Evolutionary conservation across 2,113 vertebrate genomes (phyloP).

Genomic region (Speoplatyrhinus poulsoni): DNA sequence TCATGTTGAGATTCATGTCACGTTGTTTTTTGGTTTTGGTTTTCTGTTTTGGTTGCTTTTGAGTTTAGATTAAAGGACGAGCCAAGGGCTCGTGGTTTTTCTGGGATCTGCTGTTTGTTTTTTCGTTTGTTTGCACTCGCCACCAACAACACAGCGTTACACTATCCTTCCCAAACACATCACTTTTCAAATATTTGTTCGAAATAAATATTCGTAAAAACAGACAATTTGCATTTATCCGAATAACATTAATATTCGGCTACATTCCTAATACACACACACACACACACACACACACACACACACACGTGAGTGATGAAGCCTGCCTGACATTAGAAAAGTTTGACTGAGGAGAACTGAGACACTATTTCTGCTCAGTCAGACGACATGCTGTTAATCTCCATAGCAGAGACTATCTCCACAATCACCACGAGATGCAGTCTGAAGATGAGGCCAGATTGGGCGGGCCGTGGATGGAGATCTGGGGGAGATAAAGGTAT

Average conservation of each 20-base stretch:
- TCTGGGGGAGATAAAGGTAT: conserved; percentile 62
- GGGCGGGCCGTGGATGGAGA: conserved; percentile 56
- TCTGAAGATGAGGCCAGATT: conserved; percentile 64
- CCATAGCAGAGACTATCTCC: conserved; percentile 53
- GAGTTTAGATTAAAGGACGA: too few species aligned
- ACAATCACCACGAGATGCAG: conserved; percentile 71
- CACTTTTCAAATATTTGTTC: too few species aligned
- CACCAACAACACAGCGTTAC: too few species aligned
- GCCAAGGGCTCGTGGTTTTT: too few species aligned
- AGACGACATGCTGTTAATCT: conserved; percentile 63
- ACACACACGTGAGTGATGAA: not conserved
- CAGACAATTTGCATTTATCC: not conserved
- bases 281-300: conserved; percentile 11
- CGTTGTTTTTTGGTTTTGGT: too few species aligned
- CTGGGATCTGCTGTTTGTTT: too few species aligned
- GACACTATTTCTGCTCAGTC: conserved; percentile 60
- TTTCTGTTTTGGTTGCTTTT: too few species aligned
- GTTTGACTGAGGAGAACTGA: conserved; percentile 62
- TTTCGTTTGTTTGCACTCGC: too few species aligned
- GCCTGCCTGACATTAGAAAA: conserved; percentile 58
- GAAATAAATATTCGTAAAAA: too few species aligned
- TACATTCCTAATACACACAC: not conserved
- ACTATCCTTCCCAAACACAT: too few species aligned
- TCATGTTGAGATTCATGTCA: too few species aligned
- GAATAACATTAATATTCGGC: not conserved